Base-by-base conservation (phyloP, 1,140 invertebrate species). In the Cotesia glomerata region DNA sequence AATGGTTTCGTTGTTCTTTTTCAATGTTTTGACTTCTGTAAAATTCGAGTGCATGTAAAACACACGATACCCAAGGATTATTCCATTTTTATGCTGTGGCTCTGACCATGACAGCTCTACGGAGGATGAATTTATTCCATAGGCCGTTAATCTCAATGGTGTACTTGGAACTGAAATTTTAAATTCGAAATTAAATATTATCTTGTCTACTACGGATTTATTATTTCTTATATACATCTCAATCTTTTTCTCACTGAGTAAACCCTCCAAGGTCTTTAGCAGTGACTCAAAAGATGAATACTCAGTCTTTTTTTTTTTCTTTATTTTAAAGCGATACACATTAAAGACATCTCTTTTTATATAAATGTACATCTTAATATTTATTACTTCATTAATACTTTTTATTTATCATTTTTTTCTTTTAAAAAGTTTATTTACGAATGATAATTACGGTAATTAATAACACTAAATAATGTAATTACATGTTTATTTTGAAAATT, bases 71-170 rank as follows among this genome's bases (percentile, higher is more conserved):
- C 92, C 92, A 69, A 87, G 83, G 69, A 94, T 91, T 76, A 90
- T 88, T 65, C 92, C 93, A 85, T 94, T 93, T 52, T 91, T 90
- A 78, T 89, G 88, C 76, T 90, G 89, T 51, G 95, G 95, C 83
- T 92, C 91, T 78, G 87, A 87, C 95, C 95, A 97, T 77, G 90
- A 90, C 77, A 97, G 88, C 70, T 92, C 91, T 75, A 96, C 92
- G 80, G 92, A 92, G 56, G 90, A 91, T 72, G 94, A 90, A 66
- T 92, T 93, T 54, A 95, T 91, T 82, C 91, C 90, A 72, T 91
- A 88, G 13, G 94, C 89, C 74, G 91, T 93, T 72, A 97, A 88
- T 88, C 95, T 95, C 79, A 91, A 88, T 64, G 95, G 95, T 81
- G 93, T 92, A 83, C 91, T 93, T 84, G 94, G 94, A 85, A 94